phyloP scores from a whole-genome alignment of 23 tunicate genomes.

The Clavelina lepadiformis region DNA sequence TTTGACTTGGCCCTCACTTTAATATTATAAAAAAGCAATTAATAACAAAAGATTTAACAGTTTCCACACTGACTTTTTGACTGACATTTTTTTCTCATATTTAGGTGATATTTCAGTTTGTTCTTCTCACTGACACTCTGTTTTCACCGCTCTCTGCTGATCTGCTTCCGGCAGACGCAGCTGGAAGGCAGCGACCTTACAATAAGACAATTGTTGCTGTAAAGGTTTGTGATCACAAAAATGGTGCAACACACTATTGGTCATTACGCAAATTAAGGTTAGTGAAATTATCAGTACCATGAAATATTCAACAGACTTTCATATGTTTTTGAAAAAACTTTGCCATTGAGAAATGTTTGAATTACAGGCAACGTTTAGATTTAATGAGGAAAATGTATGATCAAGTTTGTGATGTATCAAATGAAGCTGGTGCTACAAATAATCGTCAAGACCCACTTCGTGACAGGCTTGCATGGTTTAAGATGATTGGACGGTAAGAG shows the following conservation, averaged over 20 bases:
- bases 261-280: constrained; percentile 70
- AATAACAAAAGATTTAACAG: no score
- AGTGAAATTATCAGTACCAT: neutral
- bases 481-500: constrained; percentile 50
- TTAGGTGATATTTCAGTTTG: constrained; percentile 89
- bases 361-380: constrained; percentile 70
- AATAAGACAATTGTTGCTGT: constrained; percentile 82
- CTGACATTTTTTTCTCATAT: constrained; percentile 5
- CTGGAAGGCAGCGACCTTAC: constrained; percentile 30
- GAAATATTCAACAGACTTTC: neutral
- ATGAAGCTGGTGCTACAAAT: constrained; percentile 18
- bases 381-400: constrained; percentile 96
- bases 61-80: neutral
- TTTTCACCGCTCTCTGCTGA: constrained; percentile 80
- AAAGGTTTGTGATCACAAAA: constrained; percentile 70
- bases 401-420: constrained; percentile 52
- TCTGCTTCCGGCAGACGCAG: constrained; percentile 37
- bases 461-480: constrained; percentile 69
- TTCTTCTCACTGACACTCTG: constrained; percentile 74
- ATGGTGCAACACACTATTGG: constrained; percentile 93
- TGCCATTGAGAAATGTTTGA: neutral
- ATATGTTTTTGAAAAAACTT: neutral
- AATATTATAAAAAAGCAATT: neutral
- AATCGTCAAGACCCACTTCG: constrained; percentile 32
- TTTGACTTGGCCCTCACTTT: no score